phyloP scores from a whole-genome alignment of 2,113 vertebrate species.

The Nyctereutes procyonoides region DNA sequence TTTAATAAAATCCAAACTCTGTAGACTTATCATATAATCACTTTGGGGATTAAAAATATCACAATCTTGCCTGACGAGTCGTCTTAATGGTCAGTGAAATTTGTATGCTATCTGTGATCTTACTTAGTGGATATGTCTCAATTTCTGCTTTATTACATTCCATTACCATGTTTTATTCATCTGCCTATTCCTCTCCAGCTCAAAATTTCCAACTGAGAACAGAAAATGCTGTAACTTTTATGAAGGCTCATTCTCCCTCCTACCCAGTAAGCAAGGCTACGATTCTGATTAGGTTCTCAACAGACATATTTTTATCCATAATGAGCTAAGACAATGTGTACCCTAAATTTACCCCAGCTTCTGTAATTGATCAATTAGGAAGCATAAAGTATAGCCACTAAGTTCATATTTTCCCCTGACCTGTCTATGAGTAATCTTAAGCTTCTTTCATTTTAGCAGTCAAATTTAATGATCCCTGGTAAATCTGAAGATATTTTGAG shows the following conservation, averaged over 20 bases:
- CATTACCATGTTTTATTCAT: constrained; percentile 80
- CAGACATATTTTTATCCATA: constrained; percentile 34
- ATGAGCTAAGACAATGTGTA: not conserved
- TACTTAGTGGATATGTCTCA: constrained; percentile 74
- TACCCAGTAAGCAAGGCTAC: constrained; percentile 49
- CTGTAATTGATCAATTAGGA: constrained; percentile 54
- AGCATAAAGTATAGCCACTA: constrained; percentile 37
- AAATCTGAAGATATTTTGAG: constrained; percentile 76
- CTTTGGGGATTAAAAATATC: constrained; percentile 76
- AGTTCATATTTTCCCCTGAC: constrained; percentile 63
- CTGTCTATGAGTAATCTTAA: constrained; percentile 74
- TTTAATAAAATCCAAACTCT: constrained; percentile 76
- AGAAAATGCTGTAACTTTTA: constrained; percentile 67
- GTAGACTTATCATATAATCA: constrained; percentile 73
- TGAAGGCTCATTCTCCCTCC: constrained; percentile 36
- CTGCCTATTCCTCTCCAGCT: constrained; percentile 61
- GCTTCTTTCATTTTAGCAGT: constrained; percentile 72
- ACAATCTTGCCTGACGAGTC: constrained; percentile 61
- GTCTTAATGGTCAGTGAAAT: constrained; percentile 79
- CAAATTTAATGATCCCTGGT: constrained; percentile 72
- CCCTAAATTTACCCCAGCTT: constrained; percentile 58
- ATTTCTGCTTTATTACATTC: constrained; percentile 77
- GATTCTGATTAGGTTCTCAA: constrained; percentile 63
- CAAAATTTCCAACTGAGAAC: constrained; percentile 64
- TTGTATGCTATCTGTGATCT: constrained; percentile 67